phyloP scores from a whole-genome alignment of 2,888 invertebrate genomes.

The Neoaliturus tenellus region DNA sequence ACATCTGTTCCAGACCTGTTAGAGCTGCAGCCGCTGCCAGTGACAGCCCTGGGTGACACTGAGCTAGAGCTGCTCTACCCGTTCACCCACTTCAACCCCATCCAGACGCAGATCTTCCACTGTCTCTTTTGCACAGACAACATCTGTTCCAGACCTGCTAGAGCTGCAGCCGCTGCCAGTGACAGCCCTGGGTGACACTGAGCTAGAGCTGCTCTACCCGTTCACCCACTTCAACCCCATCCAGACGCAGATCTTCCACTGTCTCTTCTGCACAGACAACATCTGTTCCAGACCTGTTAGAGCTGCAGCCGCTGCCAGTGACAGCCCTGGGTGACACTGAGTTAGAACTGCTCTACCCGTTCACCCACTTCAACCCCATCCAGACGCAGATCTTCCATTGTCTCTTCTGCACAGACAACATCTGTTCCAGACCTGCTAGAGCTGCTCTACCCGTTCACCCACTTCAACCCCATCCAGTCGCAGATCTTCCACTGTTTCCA shows the following conservation, averaged over 20 bases:
- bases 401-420: conserved; percentile 95
- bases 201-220: conserved; percentile 88
- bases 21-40: conserved; percentile 92
- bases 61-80: conserved; percentile 88
- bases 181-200: conserved; percentile 84
- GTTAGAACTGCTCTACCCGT: conserved; percentile 90
- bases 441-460: conserved; percentile 90
- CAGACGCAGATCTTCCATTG: conserved; percentile 99
- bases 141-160: conserved; percentile 80
- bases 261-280: conserved; percentile 94
- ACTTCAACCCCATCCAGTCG: conserved; percentile 99
- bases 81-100: conserved; percentile 98
- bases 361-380: conserved; percentile 98
- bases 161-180: conserved; percentile 94
- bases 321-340: conserved; percentile 85
- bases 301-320: conserved; percentile 93
- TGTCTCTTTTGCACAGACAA: conserved; percentile 96
- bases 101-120: conserved; percentile 99
- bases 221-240: conserved; percentile 99
- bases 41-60: conserved; percentile 86
- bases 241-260: conserved; percentile 98
- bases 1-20: conserved; percentile 81
- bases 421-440: too few species aligned
- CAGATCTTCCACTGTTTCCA: conserved; percentile 98
- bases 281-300: conserved; percentile 85